These are phyloP conservation scores for Timandra comae DNA, from an alignment of 2,888 invertebrate genomes.

Conservation along the genomic window DNA sequence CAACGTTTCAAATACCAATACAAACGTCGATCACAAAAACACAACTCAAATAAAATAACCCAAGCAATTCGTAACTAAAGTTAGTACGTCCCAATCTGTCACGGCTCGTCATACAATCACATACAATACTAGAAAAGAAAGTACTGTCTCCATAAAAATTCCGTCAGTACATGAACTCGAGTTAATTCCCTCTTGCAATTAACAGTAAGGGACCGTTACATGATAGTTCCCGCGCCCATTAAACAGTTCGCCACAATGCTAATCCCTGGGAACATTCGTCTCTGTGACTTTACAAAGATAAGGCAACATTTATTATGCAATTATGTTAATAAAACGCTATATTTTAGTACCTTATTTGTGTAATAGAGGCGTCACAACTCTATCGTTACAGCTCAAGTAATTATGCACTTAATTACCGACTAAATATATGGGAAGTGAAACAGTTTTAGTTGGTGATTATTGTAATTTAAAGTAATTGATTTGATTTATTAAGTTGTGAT, in stretches of 20 bases:
- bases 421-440: no score
- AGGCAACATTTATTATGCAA: slow-evolving; percentile 27
- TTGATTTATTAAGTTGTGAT: no score
- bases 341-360: slow-evolving; percentile 1
- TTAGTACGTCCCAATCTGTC: background rate
- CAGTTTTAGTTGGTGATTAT: no score
- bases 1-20: no score
- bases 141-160: slow-evolving; percentile 16
- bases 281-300: slow-evolving; percentile 29
- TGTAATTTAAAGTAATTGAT: no score
- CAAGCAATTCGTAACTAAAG: no score
- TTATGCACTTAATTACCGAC: no score
- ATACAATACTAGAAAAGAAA: slow-evolving; percentile 5
- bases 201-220: slow-evolving; percentile 35
- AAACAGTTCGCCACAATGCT: slow-evolving; percentile 33
- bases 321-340: slow-evolving; percentile 11
- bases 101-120: slow-evolving; percentile 1
- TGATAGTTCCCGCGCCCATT: slow-evolving; percentile 43
- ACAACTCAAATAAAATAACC: no score
- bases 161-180: slow-evolving; percentile 26
- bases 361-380: no score
- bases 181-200: slow-evolving; percentile 32
- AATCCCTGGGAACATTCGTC: slow-evolving; percentile 43
- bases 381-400: no score
- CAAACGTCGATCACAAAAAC: no score